Conservation (phyloP, 2,888 invertebrate genomes). For the Patella caerulea region DNA sequence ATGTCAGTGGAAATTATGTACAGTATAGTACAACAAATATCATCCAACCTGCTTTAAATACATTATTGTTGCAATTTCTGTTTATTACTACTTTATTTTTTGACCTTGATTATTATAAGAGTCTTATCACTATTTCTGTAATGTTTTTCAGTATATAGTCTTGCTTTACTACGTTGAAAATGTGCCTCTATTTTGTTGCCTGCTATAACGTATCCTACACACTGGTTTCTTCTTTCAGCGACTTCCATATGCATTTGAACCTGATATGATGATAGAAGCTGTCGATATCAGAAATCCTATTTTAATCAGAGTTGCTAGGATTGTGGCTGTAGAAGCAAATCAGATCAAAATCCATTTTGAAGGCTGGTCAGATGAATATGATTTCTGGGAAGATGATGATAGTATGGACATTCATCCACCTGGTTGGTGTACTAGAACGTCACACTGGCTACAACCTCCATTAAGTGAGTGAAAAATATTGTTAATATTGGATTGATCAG, state of each 20-base stretch:
- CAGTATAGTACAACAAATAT: no score
- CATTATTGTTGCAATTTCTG: no score
- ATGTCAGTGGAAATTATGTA: no score
- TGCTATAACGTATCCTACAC: no score
- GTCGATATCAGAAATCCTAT: conserved; percentile 85
- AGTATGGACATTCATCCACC: conserved; percentile 91
- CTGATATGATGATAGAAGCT: conserved; percentile 89
- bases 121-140: no score
- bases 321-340: conserved; percentile 81
- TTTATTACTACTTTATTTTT: no score
- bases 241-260: conserved; percentile 83
- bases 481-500: no score
- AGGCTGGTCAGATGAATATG: conserved; percentile 88
- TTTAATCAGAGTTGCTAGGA: conserved; percentile 87
- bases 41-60: no score
- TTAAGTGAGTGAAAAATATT: conserved; percentile 73
- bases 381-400: conserved; percentile 93
- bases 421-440: conserved; percentile 91
- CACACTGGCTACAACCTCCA: conserved; percentile 88
- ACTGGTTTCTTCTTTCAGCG: conserved; percentile 73
- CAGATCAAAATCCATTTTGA: conserved; percentile 86
- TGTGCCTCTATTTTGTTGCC: no score
- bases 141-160: no score
- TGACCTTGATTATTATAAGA: no score
- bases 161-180: no score